Percentiles rank a stretch among this genome's conserved stretches.
These are phyloP conservation scores for Pheosia tremula DNA, from an alignment of 2,888 invertebrate species.

Conservation along the genomic window DNA sequence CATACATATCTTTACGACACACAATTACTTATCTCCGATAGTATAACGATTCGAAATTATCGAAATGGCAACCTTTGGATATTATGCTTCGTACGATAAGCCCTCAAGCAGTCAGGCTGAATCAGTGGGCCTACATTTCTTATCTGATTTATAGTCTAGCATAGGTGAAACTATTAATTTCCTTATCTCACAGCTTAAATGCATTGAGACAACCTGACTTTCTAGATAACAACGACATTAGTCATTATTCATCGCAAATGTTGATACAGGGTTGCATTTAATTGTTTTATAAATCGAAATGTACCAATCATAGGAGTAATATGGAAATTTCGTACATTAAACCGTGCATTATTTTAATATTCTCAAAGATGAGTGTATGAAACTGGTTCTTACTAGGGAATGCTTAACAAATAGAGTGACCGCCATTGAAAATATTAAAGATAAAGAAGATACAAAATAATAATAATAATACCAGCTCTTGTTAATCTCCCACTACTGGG, in stretches of 20 bases:
- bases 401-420: too few species aligned
- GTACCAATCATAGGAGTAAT: neutral
- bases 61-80: slow-evolving; percentile 26
- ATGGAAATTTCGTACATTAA: neutral
- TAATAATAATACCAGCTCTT: too few species aligned
- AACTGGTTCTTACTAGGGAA: too few species aligned
- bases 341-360: neutral
- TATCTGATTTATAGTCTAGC: slow-evolving; percentile 40
- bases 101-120: slow-evolving; percentile 27
- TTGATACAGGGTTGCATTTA: neutral
- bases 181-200: slow-evolving; percentile 35
- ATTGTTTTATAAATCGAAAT: neutral
- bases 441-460: too few species aligned
- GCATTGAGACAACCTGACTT: slow-evolving; percentile 36
- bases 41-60: slow-evolving; percentile 29
- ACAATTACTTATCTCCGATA: slow-evolving; percentile 34
- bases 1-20: slow-evolving; percentile 19
- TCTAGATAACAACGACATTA: slow-evolving; percentile 26
- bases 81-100: slow-evolving; percentile 15
- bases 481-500: too few species aligned
- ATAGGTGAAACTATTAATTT: slow-evolving; percentile 42
- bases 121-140: slow-evolving; percentile 36
- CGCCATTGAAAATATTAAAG: too few species aligned
- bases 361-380: too few species aligned
- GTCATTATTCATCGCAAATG: slow-evolving; percentile 1